These are phyloP conservation scores for Ephialtes manifestator DNA, from an alignment of 2,888 invertebrate species.

Conservation along the genomic window DNA sequence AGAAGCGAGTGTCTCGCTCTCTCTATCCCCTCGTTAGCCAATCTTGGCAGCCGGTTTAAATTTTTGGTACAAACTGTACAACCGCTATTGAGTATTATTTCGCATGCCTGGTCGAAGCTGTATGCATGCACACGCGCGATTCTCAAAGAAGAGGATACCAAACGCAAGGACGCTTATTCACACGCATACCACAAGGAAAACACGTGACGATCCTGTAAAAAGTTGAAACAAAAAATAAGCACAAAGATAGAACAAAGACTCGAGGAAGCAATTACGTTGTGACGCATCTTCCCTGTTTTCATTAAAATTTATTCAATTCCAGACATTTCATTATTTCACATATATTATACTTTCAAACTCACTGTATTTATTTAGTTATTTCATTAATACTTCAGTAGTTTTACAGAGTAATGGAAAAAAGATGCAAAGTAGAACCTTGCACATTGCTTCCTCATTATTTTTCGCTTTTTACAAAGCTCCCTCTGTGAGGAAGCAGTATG, in stretches of 20 bases:
- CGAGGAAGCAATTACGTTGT: background rate
- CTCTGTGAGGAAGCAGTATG: too few relatives aligned
- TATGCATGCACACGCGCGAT: slow-evolving; percentile 2
- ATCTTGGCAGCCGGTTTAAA: background rate
- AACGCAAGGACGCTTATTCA: slow-evolving; percentile 36
- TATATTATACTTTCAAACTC: too few relatives aligned
- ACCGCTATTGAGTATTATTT: background rate
- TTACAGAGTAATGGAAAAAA: too few relatives aligned
- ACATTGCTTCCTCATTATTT: too few relatives aligned
- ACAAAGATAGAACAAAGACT: background rate
- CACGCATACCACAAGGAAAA: slow-evolving; percentile 21
- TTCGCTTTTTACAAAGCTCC: too few relatives aligned
- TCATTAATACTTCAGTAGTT: too few relatives aligned
- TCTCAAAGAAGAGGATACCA: slow-evolving; percentile 33
- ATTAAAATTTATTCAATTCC: background rate
- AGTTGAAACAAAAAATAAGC: slow-evolving; percentile 14
- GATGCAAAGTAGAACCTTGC: too few relatives aligned
- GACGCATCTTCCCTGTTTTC: background rate
- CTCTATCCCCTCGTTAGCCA: background rate
- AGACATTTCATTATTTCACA: too few relatives aligned
- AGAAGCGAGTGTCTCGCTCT: background rate
- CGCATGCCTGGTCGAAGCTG: background rate
- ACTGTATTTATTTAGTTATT: too few relatives aligned
- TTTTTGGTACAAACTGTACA: slow-evolving; percentile 1
- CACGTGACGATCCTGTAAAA: background rate